Evolutionary conservation across 2,888 invertebrate species (phyloP).

Genomic region (Drosophila neonasuta): DNA sequence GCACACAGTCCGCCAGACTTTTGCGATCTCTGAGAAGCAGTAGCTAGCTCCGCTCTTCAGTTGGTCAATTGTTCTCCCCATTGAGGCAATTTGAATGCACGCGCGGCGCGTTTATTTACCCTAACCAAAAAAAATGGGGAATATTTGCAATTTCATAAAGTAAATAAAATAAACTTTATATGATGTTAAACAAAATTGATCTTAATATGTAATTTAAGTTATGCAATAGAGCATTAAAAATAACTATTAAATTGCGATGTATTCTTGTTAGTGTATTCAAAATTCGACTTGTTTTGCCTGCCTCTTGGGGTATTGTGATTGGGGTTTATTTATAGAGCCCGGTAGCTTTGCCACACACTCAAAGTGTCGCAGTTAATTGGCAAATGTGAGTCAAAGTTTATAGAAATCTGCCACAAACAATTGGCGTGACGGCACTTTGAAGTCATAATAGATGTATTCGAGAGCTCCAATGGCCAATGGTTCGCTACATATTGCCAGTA

Average conservation of each 20-base stretch:
- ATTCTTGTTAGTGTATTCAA: slow-evolving; percentile 35
- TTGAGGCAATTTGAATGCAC: slow-evolving; percentile 74
- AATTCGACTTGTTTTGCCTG: slow-evolving; percentile 22
- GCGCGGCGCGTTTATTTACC: slow-evolving; percentile 57
- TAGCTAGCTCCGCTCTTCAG: slow-evolving; percentile 33
- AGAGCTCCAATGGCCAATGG: slow-evolving; percentile 9
- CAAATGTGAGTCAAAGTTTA: slow-evolving; percentile 78
- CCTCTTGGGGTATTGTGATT: slow-evolving; percentile 41
- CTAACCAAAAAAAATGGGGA: slow-evolving; percentile 12
- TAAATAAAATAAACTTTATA: neutral
- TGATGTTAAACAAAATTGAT: neutral
- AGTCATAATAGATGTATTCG: slow-evolving; percentile 73
- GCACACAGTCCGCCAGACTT: slow-evolving; percentile 67
- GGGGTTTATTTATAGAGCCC: slow-evolving; percentile 75
- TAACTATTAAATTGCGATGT: too few relatives aligned
- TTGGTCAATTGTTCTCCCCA: slow-evolving; percentile 71
- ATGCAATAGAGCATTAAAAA: too few relatives aligned
- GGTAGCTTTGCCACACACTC: slow-evolving; percentile 73
- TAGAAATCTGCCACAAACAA: slow-evolving; percentile 76
- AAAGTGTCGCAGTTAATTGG: slow-evolving; percentile 78
- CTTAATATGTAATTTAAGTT: neutral
- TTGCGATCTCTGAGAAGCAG: slow-evolving; percentile 25
- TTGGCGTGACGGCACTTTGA: slow-evolving; percentile 77
- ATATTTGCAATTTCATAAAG: neutral
- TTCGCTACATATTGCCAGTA: neutral